Percentiles rank a stretch among this genome's conserved stretches.
phyloP scores from a whole-genome alignment of 2,113 vertebrate species.

The Lota lota region DNA sequence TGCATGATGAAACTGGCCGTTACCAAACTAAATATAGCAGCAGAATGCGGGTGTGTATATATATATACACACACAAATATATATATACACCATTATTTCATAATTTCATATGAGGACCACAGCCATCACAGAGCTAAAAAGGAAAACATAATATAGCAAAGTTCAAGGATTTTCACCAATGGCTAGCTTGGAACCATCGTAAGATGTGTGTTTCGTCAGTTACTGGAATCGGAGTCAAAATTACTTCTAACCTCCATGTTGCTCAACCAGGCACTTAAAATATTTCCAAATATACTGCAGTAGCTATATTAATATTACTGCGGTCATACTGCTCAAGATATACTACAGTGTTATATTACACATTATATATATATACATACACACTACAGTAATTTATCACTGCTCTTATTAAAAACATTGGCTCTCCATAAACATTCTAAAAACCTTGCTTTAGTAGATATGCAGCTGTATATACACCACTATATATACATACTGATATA shows the following conservation, averaged over 20 bases:
- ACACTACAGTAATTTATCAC: slow-evolving; percentile 2
- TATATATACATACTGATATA: background rate
- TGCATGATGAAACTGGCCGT: no score
- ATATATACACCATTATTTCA: no score
- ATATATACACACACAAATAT: no score
- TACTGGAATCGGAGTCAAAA: slow-evolving; percentile 13
- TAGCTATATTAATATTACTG: no score
- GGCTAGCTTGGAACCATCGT: slow-evolving; percentile 31
- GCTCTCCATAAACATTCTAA: slow-evolving; percentile 24
- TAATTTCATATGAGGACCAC: no score
- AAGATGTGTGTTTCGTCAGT: slow-evolving; percentile 19
- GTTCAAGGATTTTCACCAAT: no score
- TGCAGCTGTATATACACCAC: background rate
- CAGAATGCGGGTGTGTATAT: slow-evolving; percentile 32
- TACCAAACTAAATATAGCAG: slow-evolving; percentile 55
- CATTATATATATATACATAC: background rate
- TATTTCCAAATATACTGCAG: slow-evolving; percentile 47
- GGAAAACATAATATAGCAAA: no score
- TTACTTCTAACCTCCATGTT: slow-evolving; percentile 28
- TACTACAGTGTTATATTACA: no score
- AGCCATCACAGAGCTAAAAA: no score
- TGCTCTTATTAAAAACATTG: slow-evolving; percentile 62
- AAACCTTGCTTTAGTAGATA: no score
- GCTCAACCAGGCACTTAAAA: slow-evolving; percentile 74
- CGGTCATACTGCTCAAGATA: no score